Base-by-base conservation (phyloP, 2,888 invertebrate species). In the Lacanobia wlatinum region DNA sequence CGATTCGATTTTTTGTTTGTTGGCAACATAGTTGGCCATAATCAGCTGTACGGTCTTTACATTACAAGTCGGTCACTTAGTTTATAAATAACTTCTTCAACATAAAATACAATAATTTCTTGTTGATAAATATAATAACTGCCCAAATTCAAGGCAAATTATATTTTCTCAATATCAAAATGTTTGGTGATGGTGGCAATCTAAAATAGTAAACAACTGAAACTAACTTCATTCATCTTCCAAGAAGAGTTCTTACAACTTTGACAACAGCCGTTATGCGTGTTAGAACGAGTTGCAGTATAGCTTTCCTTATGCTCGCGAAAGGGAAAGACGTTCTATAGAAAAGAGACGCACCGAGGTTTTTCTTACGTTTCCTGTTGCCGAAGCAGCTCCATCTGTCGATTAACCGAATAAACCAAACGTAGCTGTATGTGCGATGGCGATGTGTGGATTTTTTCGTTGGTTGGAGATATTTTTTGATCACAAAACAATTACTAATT, bases 381-480 rank as follows among this genome's bases (percentile, higher is more conserved):
- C 48, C 56, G 38, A 38, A 58, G 65, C 59, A 80, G 78, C 88
- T 85, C 86, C 90, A 88, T 86, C 90, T 90, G 80, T 78, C 73
- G 73, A 55, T 43, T 67, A 66, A 70, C 61, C 65, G 76, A 78
- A 76, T 70, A 77, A 82, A 70, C 71, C 72, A 77, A 79, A 87
- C 79, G 82, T 88, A 81, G 87, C 84, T 85, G 83, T 84, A 81
- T 63, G 85, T 90, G 89, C 88, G 91, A 92, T 92, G 92, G 92
- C 92, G 92, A 93, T 91, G 91, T 94, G 94, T 94, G 92, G 88
- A 89, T 90, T 92, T 88, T 91, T 90, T 90, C 89, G 85, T 91
- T 92, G 89, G 86, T 83, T 86, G 84, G 74, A 88, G 87, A 87
- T 91, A 90, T 87, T 92, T 92, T 90, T 88, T 88, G 88, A 77